Evolutionary conservation across 2,113 vertebrate species (phyloP), one percentile per base, ranked within the genome.

Genomic region (Collichthys lucidus): DNA sequence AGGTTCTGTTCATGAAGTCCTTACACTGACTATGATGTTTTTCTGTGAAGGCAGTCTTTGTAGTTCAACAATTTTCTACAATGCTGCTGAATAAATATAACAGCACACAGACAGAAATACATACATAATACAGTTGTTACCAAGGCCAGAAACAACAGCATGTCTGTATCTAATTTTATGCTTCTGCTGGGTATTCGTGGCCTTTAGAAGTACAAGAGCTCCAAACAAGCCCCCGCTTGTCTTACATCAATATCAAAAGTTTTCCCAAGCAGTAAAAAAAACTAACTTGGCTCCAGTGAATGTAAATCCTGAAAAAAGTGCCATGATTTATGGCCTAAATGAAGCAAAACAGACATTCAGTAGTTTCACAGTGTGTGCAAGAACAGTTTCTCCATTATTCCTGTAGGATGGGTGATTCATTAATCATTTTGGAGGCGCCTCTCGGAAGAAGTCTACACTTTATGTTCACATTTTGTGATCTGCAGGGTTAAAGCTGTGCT

Each of bases 181-280:
- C 46, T 62, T 5, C 78, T 63, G 47, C 50, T 72, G 59, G n/a
- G 46, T 57, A 50, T 80, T 68, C 19, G 49, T 76, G 55, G 60
- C 44, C 47, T 57, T 44, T 40, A 72, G 42, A 24, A 52, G 72
- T 31, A 62, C 35, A 66, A 52, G 44, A 61, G 47, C 46, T 63
- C 44, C 56, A 76, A 85, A 87, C 91, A 91, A 88, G 89, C 79
- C 62, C 52, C 42, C 12, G 40, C 70, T 88, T 90, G 85, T 90
- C 72, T 80, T 22, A 46, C 80, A 71, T 68, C 56, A 82, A 53
- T 49, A 88, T 91, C 80, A 77, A 71, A 86, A 73, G 61, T 73
- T 46, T 73, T 79, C 67, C 71, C 77, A 73, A 67, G 31, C 8
- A 8, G 64, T 65, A 65, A 80, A 84, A 86, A 74, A 44, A 47